A percentile compares a stretch with the other conserved stretches of the same genome.
Conservation (phyloP, 1,140 invertebrate genomes). For the Cyclargus thomasi region DNA sequence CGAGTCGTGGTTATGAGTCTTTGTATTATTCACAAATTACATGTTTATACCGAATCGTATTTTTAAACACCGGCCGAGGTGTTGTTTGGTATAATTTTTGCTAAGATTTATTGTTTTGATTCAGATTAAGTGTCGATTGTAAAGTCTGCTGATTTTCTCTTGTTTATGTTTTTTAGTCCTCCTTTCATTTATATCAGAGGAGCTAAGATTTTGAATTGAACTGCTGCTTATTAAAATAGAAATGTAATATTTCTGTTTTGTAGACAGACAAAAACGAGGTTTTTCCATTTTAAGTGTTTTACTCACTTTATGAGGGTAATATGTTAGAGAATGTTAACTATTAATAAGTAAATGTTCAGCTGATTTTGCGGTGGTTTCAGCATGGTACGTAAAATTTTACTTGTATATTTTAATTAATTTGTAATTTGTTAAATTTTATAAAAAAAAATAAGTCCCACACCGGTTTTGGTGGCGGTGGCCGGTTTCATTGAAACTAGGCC, state of each 20-base stretch:
- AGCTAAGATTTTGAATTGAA: not conserved
- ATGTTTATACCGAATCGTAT: not conserved
- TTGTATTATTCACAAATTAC: slow-evolving; percentile 11
- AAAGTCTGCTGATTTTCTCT: not conserved
- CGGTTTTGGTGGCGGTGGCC: no score
- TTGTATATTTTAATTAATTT: slow-evolving; percentile 16
- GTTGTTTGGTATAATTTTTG: not conserved
- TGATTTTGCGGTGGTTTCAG: slow-evolving; percentile 38
- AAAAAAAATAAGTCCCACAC: no score
- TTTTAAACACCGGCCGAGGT: not conserved
- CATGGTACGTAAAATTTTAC: slow-evolving; percentile 34
- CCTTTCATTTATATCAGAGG: no score
- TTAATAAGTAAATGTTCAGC: slow-evolving; percentile 36
- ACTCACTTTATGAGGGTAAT: slow-evolving; percentile 19
- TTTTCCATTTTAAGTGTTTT: not conserved
- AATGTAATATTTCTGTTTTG: not conserved
- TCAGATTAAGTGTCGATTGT: not conserved
- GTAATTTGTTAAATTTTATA: not conserved
- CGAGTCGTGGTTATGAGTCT: slow-evolving; percentile 4
- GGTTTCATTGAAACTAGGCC: no score
- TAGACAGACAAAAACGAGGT: no score
- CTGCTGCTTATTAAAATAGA: not conserved
- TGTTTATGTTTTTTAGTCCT: not conserved
- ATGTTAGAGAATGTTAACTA: slow-evolving; percentile 31
- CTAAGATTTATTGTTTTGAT: not conserved